Evolutionary conservation across 2,797 vertebrate genomes (phyloP), one percentile per base, ranked within the genome.

Genomic region (Leptoclinus maculatus): DNA sequence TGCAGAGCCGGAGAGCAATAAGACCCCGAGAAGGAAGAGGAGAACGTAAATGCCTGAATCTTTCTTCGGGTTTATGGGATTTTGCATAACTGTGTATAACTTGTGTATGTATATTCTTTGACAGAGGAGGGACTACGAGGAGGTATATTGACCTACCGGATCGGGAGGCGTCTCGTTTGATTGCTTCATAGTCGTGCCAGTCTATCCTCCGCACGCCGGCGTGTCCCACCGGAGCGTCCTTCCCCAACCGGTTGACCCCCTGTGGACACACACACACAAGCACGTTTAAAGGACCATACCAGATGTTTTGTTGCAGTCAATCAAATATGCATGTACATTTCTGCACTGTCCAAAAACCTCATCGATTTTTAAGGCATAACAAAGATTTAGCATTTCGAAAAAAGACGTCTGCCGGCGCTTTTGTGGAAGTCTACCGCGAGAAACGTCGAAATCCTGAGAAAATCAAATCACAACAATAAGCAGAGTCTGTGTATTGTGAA

Each of bases 111-210:
- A 32, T 32, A 32, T 32, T 1, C 29, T 1, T 32, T 32, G 29
- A 32, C 29, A 32, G 29, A 32, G 29, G 45, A n/a, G 14, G 38
- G 6, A 2, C 32, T 1, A 8, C 1, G 32, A 39, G n/a, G 29
- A 19, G 8, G 7, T 54, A 3, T 58, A 3, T 58, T 58, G 32
- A 80, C 83, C 19, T 89, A 99, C 98, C 98, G 49, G 93, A 88
- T 68, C 96, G 95, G 36, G 96, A 93, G 0, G 95, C 84, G 1
- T 99, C 98, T 76, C 90, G 95, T 78, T 78, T 94, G 88, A 98
- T 98, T 2, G 94, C 90, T 16, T 97, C 95, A 36, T 96, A 93
- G 92, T 98, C 95, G 2, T 99, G 98, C 98, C 98, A 99, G 93
- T 99, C 98, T 92, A 94, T 98, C 90, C 95, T 96, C 72, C 85